Evolutionary conservation across 2,797 vertebrate genomes (phyloP).

Genomic region (Dendrocincla fuliginosa): DNA sequence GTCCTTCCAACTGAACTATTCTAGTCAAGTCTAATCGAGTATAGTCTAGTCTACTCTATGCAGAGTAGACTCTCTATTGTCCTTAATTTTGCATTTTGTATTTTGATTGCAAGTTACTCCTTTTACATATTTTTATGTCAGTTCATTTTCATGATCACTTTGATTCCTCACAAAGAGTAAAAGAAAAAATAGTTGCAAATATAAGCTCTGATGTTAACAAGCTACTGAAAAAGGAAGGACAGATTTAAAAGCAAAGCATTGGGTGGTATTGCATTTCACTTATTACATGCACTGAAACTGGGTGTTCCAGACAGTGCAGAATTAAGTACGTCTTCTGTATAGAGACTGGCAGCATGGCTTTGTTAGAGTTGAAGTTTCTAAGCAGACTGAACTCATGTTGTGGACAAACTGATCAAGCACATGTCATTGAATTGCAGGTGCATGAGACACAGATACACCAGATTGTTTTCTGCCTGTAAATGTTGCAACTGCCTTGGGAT

Average conservation of each 20-base stretch:
- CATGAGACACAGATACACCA: not conserved
- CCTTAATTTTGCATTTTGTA: not conserved
- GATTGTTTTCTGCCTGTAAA: not conserved
- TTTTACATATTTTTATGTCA: not conserved
- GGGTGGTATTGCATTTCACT: not conserved
- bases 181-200: not conserved
- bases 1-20: not conserved
- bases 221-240: not conserved
- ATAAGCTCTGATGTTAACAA: not conserved
- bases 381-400: not conserved
- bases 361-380: not conserved
- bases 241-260: not conserved
- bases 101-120: not conserved
- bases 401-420: not conserved
- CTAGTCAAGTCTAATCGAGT: not conserved
- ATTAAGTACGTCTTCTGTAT: not conserved
- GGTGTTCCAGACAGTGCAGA: not conserved
- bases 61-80: not conserved
- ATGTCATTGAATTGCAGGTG: not conserved
- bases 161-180: not conserved
- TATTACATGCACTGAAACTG: not conserved
- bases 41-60: not conserved
- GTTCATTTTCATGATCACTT: not conserved
- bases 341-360: not conserved
- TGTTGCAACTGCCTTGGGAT: not conserved